phyloP scores from a whole-genome alignment of 2,888 invertebrate genomes.

The Drosophila meridionalis region DNA sequence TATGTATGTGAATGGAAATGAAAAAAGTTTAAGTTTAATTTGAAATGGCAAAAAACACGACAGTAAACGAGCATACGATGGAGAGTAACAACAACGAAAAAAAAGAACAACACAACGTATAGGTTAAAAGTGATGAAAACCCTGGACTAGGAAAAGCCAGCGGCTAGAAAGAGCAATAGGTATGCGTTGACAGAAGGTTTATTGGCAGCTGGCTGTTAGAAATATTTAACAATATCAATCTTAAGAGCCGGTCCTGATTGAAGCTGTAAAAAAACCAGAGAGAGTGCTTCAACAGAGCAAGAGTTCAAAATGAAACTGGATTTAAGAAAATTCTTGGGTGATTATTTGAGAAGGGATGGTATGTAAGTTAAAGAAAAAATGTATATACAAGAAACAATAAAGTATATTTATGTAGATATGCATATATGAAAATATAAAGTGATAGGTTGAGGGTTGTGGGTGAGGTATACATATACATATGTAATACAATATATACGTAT shows the following conservation, averaged over 20 bases:
- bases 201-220: constrained; percentile 44
- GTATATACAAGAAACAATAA: too few relatives aligned
- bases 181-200: constrained; percentile 22
- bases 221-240: constrained; percentile 56
- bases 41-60: constrained; percentile 74
- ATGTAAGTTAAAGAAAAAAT: too few relatives aligned
- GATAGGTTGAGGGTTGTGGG: too few relatives aligned
- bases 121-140: constrained; percentile 56
- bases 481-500: too few relatives aligned
- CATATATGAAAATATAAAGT: too few relatives aligned
- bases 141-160: constrained; percentile 15
- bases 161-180: constrained; percentile 18
- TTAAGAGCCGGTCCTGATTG: constrained; percentile 16
- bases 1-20: constrained; percentile 75
- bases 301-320: neutral
- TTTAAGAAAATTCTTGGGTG: too few relatives aligned
- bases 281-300: neutral
- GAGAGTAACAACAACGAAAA: neutral
- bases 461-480: too few relatives aligned
- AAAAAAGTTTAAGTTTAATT: constrained; percentile 78
- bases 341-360: neutral
- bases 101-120: neutral
- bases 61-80: constrained; percentile 41
- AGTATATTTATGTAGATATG: too few relatives aligned
- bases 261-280: neutral